Conservation (phyloP, 2,797 vertebrate species). For the Pseudochaenichthys georgianus region DNA sequence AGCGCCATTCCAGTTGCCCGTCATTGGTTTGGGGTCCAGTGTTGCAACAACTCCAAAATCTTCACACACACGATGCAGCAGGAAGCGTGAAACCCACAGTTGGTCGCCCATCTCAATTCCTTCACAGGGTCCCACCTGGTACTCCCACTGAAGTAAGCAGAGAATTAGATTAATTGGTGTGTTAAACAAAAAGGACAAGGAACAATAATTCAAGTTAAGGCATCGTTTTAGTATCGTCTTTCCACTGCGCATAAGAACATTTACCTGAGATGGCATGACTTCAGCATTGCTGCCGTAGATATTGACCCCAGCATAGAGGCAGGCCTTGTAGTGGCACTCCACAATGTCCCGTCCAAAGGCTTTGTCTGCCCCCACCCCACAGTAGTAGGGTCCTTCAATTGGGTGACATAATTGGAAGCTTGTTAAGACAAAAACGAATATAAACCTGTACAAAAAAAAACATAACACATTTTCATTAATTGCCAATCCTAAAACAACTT, state of each 20-base stretch:
- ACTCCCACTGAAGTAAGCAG: constrained; percentile 88
- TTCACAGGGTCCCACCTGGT: constrained; percentile 90
- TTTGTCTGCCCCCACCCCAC: constrained; percentile 88
- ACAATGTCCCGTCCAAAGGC: constrained; percentile 89
- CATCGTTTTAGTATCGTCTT: neutral
- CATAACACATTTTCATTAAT: neutral
- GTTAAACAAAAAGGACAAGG: neutral
- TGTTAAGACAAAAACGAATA: constrained; percentile 11
- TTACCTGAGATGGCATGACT: constrained; percentile 93
- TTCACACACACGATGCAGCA: constrained; percentile 91
- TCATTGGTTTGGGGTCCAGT: constrained; percentile 90
- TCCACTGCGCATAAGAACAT: neutral
- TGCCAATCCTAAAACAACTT: neutral
- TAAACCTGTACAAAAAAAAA: neutral
- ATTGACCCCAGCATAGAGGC: constrained; percentile 87
- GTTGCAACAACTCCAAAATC: constrained; percentile 90
- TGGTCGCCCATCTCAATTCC: constrained; percentile 91
- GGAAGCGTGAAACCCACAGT: constrained; percentile 90
- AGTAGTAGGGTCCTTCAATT: constrained; percentile 90
- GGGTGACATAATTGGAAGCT: neutral
- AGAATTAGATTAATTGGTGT: neutral
- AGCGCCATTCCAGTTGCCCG: constrained; percentile 89
- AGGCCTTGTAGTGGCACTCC: constrained; percentile 92
- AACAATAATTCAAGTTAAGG: neutral
- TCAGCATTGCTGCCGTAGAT: constrained; percentile 91